A percentile compares a stretch with the other conserved stretches of the same genome.
Evolutionary conservation across 2,113 vertebrate species (phyloP).

Genomic region (Hemichromis elongatus): DNA sequence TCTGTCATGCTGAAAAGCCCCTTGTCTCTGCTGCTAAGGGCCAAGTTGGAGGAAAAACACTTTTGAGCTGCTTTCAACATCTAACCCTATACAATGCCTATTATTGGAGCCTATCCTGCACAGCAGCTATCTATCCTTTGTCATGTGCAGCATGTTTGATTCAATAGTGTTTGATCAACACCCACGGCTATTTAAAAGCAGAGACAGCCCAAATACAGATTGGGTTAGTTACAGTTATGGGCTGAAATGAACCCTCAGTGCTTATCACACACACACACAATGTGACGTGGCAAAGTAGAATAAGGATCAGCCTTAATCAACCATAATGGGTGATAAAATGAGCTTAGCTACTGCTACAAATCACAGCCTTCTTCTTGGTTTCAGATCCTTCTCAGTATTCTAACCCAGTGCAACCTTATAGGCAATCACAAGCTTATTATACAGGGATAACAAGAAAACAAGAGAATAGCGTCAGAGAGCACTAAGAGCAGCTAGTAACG

Average conservation of each 20-base stretch:
- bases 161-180: constrained; percentile 38
- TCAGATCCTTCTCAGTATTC: constrained; percentile 27
- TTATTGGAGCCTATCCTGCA: background rate
- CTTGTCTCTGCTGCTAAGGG: constrained; percentile 24
- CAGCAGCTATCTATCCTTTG: constrained; percentile 21
- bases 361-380: background rate
- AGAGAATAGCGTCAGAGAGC: constrained; percentile 5
- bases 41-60: constrained; percentile 35
- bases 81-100: constrained; percentile 23
- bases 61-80: constrained; percentile 36
- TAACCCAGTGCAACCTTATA: background rate
- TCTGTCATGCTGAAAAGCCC: constrained; percentile 50
- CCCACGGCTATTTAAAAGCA: constrained; percentile 35
- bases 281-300: constrained; percentile 22
- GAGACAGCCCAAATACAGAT: constrained; percentile 7
- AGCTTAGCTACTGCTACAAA: constrained; percentile 28
- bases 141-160: constrained; percentile 22
- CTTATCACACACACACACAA: constrained; percentile 9
- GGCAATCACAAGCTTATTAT: constrained; percentile 31
- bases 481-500: background rate
- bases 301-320: constrained; percentile 41
- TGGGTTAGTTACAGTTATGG: constrained; percentile 30
- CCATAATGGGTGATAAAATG: constrained; percentile 40
- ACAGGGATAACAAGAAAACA: constrained; percentile 17
- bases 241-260: constrained; percentile 6